A percentile compares a stretch with the other conserved stretches of the same genome.
Conservation (phyloP, 1,140 invertebrate species). For the Adelges cooleyi region DNA sequence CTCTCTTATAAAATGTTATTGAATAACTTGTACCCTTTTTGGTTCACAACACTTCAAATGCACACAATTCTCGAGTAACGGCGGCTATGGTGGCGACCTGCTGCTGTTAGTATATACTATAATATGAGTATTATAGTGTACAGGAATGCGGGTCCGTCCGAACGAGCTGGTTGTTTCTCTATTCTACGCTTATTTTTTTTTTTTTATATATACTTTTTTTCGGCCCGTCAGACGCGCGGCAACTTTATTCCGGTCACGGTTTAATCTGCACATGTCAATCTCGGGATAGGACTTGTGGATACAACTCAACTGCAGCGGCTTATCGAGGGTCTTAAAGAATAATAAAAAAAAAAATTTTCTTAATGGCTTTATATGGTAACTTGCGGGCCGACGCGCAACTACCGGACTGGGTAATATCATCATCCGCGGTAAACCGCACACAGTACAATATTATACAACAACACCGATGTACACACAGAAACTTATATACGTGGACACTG, state of each 20-base stretch:
- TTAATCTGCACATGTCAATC: constrained; percentile 23
- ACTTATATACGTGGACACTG: too few species aligned
- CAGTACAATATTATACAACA: too few species aligned
- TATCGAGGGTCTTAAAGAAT: not conserved
- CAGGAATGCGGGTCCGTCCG: constrained; percentile 1
- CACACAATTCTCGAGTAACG: too few species aligned
- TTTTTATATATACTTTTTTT: not conserved
- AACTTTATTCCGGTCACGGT: constrained; percentile 24
- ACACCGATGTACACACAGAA: too few species aligned
- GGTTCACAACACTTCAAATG: too few species aligned
- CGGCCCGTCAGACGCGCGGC: not conserved
- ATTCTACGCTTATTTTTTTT: not conserved
- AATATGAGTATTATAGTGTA: too few species aligned
- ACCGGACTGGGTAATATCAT: not conserved
- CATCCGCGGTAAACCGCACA: not conserved
- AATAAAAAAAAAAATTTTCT: too few species aligned
- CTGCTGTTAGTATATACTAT: too few species aligned
- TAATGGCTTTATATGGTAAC: constrained; percentile 19
- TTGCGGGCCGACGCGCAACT: not conserved
- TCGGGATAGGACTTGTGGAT: not conserved
- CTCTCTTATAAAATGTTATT: too few species aligned
- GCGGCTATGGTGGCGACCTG: too few species aligned
- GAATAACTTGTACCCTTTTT: too few species aligned
- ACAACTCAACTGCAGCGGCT: not conserved
- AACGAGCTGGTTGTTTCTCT: not conserved